A percentile compares a stretch with the other conserved stretches of the same genome.
Evolutionary conservation across 2,113 vertebrate genomes (phyloP).

Genomic region (Bubo bubo): DNA sequence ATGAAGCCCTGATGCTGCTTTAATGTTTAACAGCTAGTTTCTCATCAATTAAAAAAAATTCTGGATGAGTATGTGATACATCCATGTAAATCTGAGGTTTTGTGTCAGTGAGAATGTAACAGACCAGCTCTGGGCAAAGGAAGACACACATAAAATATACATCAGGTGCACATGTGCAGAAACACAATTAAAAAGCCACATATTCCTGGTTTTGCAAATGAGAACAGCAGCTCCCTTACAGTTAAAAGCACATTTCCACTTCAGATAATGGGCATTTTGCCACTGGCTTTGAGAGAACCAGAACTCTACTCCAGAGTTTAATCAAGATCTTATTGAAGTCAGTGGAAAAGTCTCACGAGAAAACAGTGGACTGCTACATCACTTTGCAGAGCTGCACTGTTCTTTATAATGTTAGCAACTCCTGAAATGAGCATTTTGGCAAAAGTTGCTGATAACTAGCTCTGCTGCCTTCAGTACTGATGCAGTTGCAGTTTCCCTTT

Average conservation of each 20-base stretch:
- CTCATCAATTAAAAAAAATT: neutral
- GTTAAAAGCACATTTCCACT: neutral
- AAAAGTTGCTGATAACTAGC: neutral
- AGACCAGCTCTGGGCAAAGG: neutral
- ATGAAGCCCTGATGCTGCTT: neutral
- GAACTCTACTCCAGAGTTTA: neutral
- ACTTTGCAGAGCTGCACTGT: neutral
- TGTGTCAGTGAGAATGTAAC: neutral
- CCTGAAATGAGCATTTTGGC: neutral
- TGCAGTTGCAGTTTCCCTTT: neutral
- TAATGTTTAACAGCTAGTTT: neutral
- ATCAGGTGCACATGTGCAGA: neutral
- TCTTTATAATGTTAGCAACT: neutral
- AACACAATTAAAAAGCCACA: neutral
- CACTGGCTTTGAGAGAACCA: neutral
- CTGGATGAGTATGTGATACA: neutral
- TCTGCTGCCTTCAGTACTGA: neutral
- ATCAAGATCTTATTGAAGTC: neutral
- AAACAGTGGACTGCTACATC: neutral
- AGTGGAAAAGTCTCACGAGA: neutral
- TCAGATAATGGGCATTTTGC: neutral
- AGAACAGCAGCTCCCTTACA: neutral
- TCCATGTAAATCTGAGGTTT: neutral
- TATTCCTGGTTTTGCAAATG: neutral
- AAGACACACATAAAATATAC: neutral